Base-by-base conservation (phyloP, 1,140 invertebrate species). In the Drosophila azteca region DNA sequence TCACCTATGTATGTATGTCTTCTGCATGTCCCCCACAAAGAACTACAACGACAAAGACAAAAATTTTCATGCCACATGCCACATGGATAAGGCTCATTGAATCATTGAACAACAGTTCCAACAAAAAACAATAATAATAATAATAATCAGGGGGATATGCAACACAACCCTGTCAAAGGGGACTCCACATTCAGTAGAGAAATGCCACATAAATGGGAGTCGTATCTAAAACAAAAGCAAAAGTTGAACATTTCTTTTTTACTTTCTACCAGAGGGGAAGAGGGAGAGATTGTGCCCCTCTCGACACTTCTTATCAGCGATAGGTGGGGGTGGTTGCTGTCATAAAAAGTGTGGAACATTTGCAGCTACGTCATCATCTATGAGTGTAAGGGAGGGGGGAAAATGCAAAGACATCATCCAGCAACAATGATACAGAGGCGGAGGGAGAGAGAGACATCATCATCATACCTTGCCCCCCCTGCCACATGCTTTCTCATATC, bases 301-400 rank as follows among this genome's bases (percentile, higher is more conserved):
- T 26, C 51, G 48, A 53, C 59, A 35, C 48, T 67, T 64, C 79
- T 89, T 81, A 77, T 85, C 82, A 39, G 4, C 35, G 35, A 1
- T 39, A 67, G 61, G 3, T 31, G 29, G 29, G 26, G 6, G 7
- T 29, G 26, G 60, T n/a, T n/a, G 77, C 80, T 90, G 85, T 90
- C 80, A 90, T 90, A 90, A 90, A 82, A 75, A 90, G 75, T 90
- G 87, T 81, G 80, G 75, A 82, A 72, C 68, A 84, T 87, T 70
- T 77, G 65, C 57, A 68, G 70, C 83, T 69, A 79, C 71, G 64
- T 87, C 83, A 79, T 88, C 83, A 81, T 87, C 35, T 3, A 39
- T 39, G 11, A 39, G 35, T 13, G 11, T 0, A 20, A 11, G 11
- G 35, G 3, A 11, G 35, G 4, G 11, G 11, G 13, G 4, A 39